Conservation (phyloP, 2,888 invertebrate species). For the Tricholauxania praeusta region DNA sequence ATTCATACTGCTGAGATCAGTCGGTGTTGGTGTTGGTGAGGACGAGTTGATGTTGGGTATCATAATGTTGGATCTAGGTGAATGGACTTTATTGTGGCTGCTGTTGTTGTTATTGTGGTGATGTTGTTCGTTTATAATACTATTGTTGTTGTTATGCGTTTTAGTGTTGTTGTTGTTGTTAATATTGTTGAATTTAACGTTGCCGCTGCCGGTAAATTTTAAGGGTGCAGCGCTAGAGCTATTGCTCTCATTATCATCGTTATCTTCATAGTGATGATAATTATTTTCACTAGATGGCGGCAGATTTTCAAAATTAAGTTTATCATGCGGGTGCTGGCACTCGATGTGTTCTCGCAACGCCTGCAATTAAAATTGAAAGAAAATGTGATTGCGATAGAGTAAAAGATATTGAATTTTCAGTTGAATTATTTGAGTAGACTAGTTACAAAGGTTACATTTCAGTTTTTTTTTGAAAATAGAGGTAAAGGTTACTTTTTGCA, state of each 20-base stretch:
- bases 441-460: too few species aligned
- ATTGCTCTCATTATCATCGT: constrained; percentile 48
- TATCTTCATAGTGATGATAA: constrained; percentile 46
- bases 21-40: constrained; percentile 22
- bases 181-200: constrained; percentile 34
- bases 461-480: too few species aligned
- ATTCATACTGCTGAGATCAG: not conserved
- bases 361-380: constrained; percentile 45
- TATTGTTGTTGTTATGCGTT: constrained; percentile 30
- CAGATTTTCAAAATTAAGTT: constrained; percentile 59
- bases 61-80: constrained; percentile 19
- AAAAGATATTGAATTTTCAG: not conserved
- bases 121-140: constrained; percentile 27
- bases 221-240: not conserved
- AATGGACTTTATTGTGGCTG: constrained; percentile 21
- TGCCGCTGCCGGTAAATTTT: constrained; percentile 36
- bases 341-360: constrained; percentile 69
- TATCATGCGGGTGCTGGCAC: constrained; percentile 66
- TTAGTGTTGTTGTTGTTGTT: constrained; percentile 43
- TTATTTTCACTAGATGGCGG: constrained; percentile 40
- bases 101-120: constrained; percentile 36
- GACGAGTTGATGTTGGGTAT: constrained; percentile 18
- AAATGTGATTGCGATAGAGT: constrained; percentile 3
- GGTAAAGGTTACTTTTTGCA: too few species aligned
- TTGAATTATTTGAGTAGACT: not conserved